phyloP scores from a whole-genome alignment of 2,797 vertebrate genomes.

The Hozukius guyotensis region DNA sequence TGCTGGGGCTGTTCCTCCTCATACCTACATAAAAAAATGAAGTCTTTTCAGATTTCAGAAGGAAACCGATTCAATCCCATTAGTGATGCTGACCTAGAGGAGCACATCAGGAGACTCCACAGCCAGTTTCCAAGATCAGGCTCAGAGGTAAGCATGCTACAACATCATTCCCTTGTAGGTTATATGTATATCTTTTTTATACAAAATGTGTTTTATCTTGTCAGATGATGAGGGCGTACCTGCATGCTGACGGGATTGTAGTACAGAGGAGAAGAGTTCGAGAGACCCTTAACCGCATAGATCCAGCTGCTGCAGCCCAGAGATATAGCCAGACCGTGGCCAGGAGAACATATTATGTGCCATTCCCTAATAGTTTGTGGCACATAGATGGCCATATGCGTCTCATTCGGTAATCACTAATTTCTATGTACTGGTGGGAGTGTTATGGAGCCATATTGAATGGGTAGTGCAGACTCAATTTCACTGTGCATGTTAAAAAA shows the following conservation, averaged over 20 bases:
- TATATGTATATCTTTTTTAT: not conserved
- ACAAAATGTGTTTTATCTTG: not conserved
- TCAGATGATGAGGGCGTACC: not conserved
- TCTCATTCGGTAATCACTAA: constrained; percentile 29
- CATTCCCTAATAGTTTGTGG: constrained; percentile 37
- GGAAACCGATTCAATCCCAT: constrained; percentile 1
- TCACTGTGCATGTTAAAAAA: too few relatives aligned
- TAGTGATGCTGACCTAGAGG: constrained; percentile 15
- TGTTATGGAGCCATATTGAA: too few relatives aligned
- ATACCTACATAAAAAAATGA: not conserved
- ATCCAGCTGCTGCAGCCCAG: not conserved
- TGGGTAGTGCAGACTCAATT: too few relatives aligned
- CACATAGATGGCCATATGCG: constrained; percentile 27
- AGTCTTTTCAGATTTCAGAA: not conserved
- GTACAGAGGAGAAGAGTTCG: not conserved
- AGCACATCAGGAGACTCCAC: constrained; percentile 3
- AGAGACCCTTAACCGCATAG: not conserved
- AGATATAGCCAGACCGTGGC: constrained; percentile 4
- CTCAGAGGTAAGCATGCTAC: not conserved
- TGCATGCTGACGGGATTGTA: not conserved
- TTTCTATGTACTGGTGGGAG: not conserved
- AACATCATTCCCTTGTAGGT: not conserved
- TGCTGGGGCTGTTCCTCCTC: constrained; percentile 1
- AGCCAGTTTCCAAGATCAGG: constrained; percentile 10
- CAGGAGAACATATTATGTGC: constrained; percentile 6